Evolutionary conservation across 2,888 invertebrate species (phyloP).

Genomic region (Ashinkailepas kermadecensis): DNA sequence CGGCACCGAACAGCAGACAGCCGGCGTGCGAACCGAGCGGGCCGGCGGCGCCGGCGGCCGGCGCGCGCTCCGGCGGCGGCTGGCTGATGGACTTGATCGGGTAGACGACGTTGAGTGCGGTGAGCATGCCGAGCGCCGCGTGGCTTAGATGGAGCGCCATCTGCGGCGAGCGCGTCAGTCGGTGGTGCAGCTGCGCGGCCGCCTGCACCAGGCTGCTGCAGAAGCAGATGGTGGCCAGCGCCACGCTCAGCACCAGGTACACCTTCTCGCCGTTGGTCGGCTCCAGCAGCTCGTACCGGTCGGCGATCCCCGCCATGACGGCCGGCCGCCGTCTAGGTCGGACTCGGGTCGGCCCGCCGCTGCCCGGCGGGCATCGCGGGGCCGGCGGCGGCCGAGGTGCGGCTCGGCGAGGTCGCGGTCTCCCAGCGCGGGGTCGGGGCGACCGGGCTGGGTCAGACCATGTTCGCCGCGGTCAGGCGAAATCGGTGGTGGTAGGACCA

Average conservation of each 20-base stretch:
- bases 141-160: background rate
- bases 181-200: slow-evolving; percentile 8
- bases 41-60: background rate
- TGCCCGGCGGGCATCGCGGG: no score
- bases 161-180: background rate
- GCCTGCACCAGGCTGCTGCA: slow-evolving; percentile 35
- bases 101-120: slow-evolving; percentile 5
- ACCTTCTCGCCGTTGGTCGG: slow-evolving; percentile 35
- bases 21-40: background rate
- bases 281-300: slow-evolving; percentile 18
- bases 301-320: no score
- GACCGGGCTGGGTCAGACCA: no score
- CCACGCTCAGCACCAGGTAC: slow-evolving; percentile 35
- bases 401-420: no score
- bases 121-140: background rate
- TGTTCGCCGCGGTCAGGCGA: no score
- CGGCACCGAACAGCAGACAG: slow-evolving; percentile 5
- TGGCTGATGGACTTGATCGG: slow-evolving; percentile 17
- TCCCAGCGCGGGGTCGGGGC: no score
- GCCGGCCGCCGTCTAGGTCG: no score
- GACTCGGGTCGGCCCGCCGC: no score
- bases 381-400: no score
- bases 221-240: slow-evolving; percentile 35
- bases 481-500: no score
- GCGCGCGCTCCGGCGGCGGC: background rate